Percentiles rank a stretch among this genome's conserved stretches.
phyloP scores from a whole-genome alignment of 1,140 invertebrate genomes.

The Platorchestia sp. region DNA sequence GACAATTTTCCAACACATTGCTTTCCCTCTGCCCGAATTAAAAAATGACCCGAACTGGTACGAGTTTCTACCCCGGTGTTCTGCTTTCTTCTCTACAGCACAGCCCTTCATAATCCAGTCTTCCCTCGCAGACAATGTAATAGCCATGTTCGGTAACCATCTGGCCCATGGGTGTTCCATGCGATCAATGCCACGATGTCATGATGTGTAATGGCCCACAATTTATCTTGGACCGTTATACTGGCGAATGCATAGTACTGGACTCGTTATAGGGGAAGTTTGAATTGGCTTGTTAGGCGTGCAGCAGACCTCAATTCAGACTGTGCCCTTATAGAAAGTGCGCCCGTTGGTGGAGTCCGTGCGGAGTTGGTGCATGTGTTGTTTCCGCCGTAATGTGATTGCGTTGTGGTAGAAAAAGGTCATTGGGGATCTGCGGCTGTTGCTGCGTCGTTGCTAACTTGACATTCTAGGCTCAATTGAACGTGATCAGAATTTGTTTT shows the following conservation, averaged over 20 bases:
- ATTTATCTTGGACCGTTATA: not conserved
- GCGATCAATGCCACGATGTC: constrained; percentile 28
- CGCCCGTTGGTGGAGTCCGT: not conserved
- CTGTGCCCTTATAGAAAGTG: not conserved
- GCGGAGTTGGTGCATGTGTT: not conserved
- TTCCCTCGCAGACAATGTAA: not conserved
- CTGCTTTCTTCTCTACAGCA: not conserved
- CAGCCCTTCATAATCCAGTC: not conserved
- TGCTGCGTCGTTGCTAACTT: not conserved
- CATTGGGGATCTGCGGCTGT: not conserved
- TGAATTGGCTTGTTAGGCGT: constrained; percentile 48
- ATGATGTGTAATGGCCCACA: constrained; percentile 17
- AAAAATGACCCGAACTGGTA: not conserved
- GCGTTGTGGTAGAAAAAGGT: not conserved
- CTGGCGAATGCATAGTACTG: not conserved
- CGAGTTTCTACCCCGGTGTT: not conserved
- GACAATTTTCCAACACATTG: not conserved
- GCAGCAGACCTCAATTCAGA: not conserved
- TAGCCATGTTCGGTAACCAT: constrained; percentile 54
- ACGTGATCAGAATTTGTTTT: too few species aligned
- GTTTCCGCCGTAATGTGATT: not conserved
- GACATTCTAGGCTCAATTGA: too few species aligned
- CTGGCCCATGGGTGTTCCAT: not conserved
- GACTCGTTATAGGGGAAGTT: not conserved
- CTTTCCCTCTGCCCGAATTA: not conserved